phyloP scores from a whole-genome alignment of 2,113 vertebrate species.

The Chloropsis cyanopogon region DNA sequence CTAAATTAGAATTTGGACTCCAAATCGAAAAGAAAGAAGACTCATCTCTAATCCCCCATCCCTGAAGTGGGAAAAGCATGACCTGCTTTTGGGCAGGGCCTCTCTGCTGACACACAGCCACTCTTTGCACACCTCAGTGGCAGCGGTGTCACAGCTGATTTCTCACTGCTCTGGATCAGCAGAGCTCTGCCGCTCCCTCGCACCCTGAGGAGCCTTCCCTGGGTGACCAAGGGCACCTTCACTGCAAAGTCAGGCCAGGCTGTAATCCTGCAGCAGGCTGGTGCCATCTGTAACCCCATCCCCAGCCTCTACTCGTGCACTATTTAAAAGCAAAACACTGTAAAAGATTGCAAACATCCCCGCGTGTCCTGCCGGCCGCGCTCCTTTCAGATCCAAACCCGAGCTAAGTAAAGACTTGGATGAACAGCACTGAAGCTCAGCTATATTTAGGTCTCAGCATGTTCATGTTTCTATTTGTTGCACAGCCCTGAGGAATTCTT shows the following conservation, averaged over 20 bases:
- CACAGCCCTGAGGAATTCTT: conserved; percentile 66
- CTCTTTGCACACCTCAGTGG: not conserved
- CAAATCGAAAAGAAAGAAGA: not conserved
- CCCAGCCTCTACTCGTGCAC: not conserved
- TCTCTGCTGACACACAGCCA: rapidly evolving
- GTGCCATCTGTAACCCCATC: not conserved
- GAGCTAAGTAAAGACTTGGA: conserved; percentile 33
- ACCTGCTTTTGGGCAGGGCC: not conserved
- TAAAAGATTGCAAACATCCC: conserved; percentile 42
- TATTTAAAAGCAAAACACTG: not conserved
- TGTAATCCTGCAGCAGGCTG: not conserved
- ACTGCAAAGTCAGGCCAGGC: not conserved
- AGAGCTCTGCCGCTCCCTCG: not conserved
- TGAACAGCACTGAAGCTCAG: not conserved
- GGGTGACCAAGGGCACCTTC: conserved; percentile 9
- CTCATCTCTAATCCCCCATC: not conserved
- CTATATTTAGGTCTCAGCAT: conserved; percentile 69
- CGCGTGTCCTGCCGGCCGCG: not conserved
- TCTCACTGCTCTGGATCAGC: not conserved
- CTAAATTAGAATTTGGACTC: not conserved
- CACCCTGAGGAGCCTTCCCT: not conserved
- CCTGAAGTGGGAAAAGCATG: not conserved
- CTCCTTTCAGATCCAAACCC: not conserved
- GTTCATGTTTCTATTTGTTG: conserved; percentile 67
- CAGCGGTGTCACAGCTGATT: not conserved